phyloP scores from a whole-genome alignment of 2,797 vertebrate species.

The Cirrhinus mrigala region DNA sequence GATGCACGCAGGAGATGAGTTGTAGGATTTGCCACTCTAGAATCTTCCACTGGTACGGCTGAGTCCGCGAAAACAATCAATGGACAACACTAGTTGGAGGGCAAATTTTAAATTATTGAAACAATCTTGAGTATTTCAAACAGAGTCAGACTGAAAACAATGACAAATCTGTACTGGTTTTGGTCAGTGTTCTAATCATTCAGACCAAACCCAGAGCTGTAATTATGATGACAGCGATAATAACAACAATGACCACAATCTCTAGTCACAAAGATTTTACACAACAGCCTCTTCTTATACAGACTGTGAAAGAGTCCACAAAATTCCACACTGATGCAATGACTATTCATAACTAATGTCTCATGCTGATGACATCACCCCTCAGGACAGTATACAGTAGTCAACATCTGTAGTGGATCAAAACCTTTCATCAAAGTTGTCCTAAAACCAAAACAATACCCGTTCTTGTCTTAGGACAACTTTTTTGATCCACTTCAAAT shows the following conservation, averaged over 20 bases:
- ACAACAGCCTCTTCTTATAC: conserved; percentile 54
- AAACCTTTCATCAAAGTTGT: too few species aligned
- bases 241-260: conserved; percentile 51
- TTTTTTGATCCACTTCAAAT: too few species aligned
- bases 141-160: not conserved
- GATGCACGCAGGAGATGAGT: too few species aligned
- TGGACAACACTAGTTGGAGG: not conserved
- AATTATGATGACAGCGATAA: conserved; percentile 59
- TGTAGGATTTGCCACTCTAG: too few species aligned
- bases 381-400: conserved; percentile 28
- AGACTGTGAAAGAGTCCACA: conserved; percentile 61
- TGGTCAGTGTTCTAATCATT: not conserved
- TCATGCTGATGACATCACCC: conserved; percentile 67
- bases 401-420: too few species aligned
- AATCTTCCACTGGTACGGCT: too few species aligned
- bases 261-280: conserved; percentile 52
- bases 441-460: too few species aligned
- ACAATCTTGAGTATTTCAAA: not conserved
- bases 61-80: not conserved
- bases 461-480: too few species aligned
- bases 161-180: not conserved
- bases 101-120: not conserved
- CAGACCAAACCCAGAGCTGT: conserved; percentile 14
- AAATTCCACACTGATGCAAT: conserved; percentile 57
- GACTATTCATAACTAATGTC: conserved; percentile 64